A percentile compares a stretch with the other conserved stretches of the same genome.
Conservation (phyloP, 2,797 vertebrate species). For the Myripristis jacobus region DNA sequence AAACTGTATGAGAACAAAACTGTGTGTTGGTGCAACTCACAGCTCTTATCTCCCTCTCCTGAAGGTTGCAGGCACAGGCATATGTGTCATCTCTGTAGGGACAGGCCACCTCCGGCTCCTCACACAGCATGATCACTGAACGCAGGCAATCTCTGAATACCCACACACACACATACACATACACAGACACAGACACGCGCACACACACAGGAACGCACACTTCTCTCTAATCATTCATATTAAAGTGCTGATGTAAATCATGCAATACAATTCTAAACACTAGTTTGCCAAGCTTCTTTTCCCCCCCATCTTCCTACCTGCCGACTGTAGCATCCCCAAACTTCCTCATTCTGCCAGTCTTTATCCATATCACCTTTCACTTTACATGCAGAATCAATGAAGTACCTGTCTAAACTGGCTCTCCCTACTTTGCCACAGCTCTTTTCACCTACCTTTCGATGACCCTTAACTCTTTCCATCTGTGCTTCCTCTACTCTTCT, state of each 20-base stretch:
- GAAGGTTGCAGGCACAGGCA: conserved; percentile 85
- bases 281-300: background rate
- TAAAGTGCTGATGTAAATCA: background rate
- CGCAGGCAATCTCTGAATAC: conserved; percentile 83
- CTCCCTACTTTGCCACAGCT: background rate
- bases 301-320: too few species aligned
- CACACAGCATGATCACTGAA: conserved; percentile 87
- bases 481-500: background rate
- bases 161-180: conserved; percentile 14
- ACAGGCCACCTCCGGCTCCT: conserved; percentile 89
- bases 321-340: too few species aligned
- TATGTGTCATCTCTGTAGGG: conserved; percentile 89
- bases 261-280: background rate
- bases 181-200: conserved; percentile 9
- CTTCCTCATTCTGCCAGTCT: too few species aligned
- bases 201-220: conserved; percentile 3
- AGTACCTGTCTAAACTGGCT: background rate
- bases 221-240: background rate
- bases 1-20: background rate
- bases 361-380: too few species aligned
- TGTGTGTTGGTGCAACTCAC: conserved; percentile 75
- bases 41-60: conserved; percentile 90
- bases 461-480: background rate
- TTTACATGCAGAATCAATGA: too few species aligned
- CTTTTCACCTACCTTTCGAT: background rate